These are phyloP conservation scores for Cephus runcator DNA, from an alignment of 2,888 invertebrate genomes.

Conservation along the genomic window DNA sequence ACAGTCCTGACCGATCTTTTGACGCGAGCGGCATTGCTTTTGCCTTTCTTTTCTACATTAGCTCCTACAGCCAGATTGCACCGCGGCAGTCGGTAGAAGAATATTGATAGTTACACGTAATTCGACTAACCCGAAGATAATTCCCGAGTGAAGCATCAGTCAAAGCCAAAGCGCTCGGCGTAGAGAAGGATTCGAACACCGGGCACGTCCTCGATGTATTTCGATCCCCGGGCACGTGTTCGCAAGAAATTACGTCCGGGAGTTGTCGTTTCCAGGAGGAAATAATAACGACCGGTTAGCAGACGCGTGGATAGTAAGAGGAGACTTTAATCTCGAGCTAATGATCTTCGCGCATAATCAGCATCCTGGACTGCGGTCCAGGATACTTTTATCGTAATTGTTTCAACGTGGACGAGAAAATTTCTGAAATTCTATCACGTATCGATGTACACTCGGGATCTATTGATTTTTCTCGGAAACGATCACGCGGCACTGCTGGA, in stretches of 20 bases:
- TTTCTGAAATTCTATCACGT: background rate
- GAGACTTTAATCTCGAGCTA: background rate
- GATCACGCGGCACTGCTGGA: background rate
- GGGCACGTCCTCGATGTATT: background rate
- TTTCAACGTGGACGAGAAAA: background rate
- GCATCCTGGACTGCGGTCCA: background rate
- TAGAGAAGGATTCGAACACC: background rate
- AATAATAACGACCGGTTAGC: background rate
- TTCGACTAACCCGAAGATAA: background rate
- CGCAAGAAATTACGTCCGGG: background rate
- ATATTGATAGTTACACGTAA: background rate
- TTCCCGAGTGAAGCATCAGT: background rate
- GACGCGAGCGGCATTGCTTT: background rate
- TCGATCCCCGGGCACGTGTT: background rate
- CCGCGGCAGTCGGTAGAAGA: background rate
- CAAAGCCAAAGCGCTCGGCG: background rate
- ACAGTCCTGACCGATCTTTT: background rate
- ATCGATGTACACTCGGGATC: background rate
- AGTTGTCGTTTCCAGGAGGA: background rate
- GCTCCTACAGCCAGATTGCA: background rate
- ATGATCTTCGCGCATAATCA: constrained; percentile 4
- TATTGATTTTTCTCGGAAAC: background rate
- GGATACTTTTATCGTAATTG: background rate
- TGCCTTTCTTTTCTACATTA: background rate
- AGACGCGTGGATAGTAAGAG: background rate